These are phyloP conservation scores for Hyposoter didymator DNA, from an alignment of 2,888 invertebrate genomes.

Conservation along the genomic window DNA sequence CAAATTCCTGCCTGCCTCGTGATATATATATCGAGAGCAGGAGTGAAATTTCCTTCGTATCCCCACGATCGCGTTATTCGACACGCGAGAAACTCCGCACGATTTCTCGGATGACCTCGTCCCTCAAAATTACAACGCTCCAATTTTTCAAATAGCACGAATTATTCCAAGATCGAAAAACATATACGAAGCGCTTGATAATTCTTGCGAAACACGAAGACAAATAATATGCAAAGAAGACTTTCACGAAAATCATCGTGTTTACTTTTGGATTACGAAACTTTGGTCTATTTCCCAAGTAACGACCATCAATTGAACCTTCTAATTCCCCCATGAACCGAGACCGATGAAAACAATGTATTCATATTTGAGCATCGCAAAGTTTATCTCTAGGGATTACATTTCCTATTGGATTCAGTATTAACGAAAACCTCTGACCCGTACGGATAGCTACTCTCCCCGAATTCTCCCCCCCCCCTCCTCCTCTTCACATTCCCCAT, in stretches of 20 bases:
- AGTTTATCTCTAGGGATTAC: slow-evolving; percentile 53
- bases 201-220: background rate
- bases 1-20: slow-evolving; percentile 16
- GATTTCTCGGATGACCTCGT: slow-evolving; percentile 45
- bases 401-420: slow-evolving; percentile 41
- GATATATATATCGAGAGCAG: slow-evolving; percentile 26
- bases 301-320: background rate
- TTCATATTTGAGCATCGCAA: slow-evolving; percentile 28
- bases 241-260: background rate
- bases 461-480: slow-evolving; percentile 7
- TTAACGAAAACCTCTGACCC: slow-evolving; percentile 34
- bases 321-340: background rate
- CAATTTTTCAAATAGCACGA: slow-evolving; percentile 8
- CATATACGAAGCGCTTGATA: background rate
- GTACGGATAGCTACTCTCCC: slow-evolving; percentile 26
- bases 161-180: background rate
- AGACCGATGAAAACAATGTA: slow-evolving; percentile 21
- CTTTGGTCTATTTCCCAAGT: background rate
- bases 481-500: background rate
- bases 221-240: background rate
- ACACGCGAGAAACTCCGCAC: slow-evolving; percentile 53
- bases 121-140: background rate
- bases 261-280: background rate
- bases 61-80: slow-evolving; percentile 38
- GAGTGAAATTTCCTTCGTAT: slow-evolving; percentile 36